Evolutionary conservation across 1,140 invertebrate species (phyloP).

Genomic region (Drusus annulatus): DNA sequence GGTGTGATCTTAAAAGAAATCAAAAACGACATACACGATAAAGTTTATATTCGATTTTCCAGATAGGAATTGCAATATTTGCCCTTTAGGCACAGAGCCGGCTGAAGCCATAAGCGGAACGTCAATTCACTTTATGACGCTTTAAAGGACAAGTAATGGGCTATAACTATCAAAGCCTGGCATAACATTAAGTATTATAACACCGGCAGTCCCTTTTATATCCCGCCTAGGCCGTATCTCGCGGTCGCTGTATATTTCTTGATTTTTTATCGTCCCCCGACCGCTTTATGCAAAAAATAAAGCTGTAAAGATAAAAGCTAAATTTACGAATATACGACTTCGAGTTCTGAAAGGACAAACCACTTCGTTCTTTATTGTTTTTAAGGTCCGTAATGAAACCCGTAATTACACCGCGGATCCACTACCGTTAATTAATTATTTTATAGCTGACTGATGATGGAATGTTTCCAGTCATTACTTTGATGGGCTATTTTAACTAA

Average conservation of each 20-base stretch:
- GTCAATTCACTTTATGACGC: constrained; percentile 30
- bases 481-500: too few relatives aligned
- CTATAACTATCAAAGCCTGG: constrained; percentile 32
- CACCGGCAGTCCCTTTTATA: constrained; percentile 28
- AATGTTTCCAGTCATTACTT: too few relatives aligned
- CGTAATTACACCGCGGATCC: too few relatives aligned
- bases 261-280: constrained; percentile 23
- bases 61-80: constrained; percentile 23
- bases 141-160: constrained; percentile 34
- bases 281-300: constrained; percentile 30
- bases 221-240: constrained; percentile 25
- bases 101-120: constrained; percentile 20
- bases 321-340: constrained; percentile 31
- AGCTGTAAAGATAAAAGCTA: constrained; percentile 25
- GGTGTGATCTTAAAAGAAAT: constrained; percentile 1
- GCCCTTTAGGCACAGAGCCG: constrained; percentile 9
- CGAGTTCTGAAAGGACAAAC: constrained; percentile 21
- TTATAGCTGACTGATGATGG: too few relatives aligned
- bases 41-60: constrained; percentile 19
- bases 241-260: constrained; percentile 24
- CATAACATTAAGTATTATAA: constrained; percentile 34
- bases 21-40: neutral
- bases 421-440: too few relatives aligned
- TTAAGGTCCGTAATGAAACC: neutral
- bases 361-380: constrained; percentile 24